Evolutionary conservation across 2,888 invertebrate species (phyloP).

Genomic region (Calameuta pallipes): DNA sequence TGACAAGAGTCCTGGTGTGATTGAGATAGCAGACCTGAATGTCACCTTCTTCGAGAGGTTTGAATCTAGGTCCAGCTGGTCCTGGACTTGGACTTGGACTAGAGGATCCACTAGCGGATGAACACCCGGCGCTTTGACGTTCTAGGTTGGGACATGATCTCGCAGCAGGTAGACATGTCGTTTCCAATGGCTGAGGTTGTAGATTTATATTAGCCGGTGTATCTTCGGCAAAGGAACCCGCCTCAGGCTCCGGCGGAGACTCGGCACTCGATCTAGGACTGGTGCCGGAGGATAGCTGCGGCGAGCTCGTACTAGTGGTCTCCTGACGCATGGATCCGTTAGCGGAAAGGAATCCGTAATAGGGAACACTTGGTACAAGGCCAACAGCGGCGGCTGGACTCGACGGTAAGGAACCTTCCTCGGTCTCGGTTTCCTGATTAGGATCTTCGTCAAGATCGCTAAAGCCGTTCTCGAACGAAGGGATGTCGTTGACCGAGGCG

Average conservation of each 20-base stretch:
- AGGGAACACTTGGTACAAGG: slow-evolving; percentile 66
- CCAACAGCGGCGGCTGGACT: slow-evolving; percentile 65
- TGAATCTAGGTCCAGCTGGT: slow-evolving; percentile 73
- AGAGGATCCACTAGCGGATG: slow-evolving; percentile 66
- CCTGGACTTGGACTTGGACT: slow-evolving; percentile 65
- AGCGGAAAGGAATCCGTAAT: slow-evolving; percentile 66
- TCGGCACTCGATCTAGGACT: slow-evolving; percentile 20
- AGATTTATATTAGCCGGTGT: slow-evolving; percentile 23
- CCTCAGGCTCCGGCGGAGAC: slow-evolving; percentile 25
- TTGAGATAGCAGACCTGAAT: slow-evolving; percentile 81
- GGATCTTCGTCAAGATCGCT: slow-evolving; percentile 48
- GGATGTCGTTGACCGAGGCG: slow-evolving; percentile 47
- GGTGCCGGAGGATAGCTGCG: slow-evolving; percentile 52
- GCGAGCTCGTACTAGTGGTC: slow-evolving; percentile 63
- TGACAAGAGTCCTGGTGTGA: slow-evolving; percentile 81
- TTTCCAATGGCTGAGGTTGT: slow-evolving; percentile 46
- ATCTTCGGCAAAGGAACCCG: slow-evolving; percentile 22
- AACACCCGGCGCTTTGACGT: slow-evolving; percentile 70
- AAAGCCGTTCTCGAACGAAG: slow-evolving; percentile 52
- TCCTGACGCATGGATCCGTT: slow-evolving; percentile 66
- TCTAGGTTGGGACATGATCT: slow-evolving; percentile 67
- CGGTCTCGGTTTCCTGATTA: slow-evolving; percentile 65
- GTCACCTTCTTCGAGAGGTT: slow-evolving; percentile 78
- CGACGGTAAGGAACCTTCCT: slow-evolving; percentile 61
- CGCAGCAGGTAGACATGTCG: slow-evolving; percentile 65